Evolutionary conservation across 2,113 vertebrate genomes (phyloP), one percentile per base, ranked within the genome.

Genomic region (Phalacrocorax carbo): DNA sequence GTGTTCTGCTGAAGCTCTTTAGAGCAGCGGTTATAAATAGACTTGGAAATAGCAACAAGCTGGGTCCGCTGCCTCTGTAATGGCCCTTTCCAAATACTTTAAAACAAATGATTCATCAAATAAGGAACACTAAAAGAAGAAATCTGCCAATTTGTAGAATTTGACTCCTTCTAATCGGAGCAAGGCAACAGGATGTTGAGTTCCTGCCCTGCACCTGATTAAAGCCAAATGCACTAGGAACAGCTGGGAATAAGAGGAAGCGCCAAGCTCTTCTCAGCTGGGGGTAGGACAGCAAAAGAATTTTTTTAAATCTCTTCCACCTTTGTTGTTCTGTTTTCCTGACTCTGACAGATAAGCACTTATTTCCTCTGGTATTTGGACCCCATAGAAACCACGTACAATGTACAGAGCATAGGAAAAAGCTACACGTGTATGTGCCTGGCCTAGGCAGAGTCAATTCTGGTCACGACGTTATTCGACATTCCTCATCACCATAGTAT

Each of bases 171-270:
- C 98, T 99, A 99, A 99, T 99, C 98, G 99, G 98, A 98, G 98
- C 97, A 96, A 97, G 97, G 98, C 98, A 98, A 98, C 98, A 99
- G 99, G 99, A 99, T 98, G 98, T 98, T 93, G 98, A 98, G 98
- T 98, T 99, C 99, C 99, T 99, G 99, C 98, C 97, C 98, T 98
- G 96, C 96, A 99, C 98, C 98, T 98, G 99, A 99, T 99, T 99
- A 99, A 99, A 99, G 98, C 98, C 98, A 99, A 99, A 99, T 98
- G 98, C 98, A 94, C 82, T 94, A 86, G 88, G 94, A 97, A 94
- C 98, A 98, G 98, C 98, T 98, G 98, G 98, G 96, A 89, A 79
- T 75, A 83, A 95, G 96, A 98, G 97, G 98, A 98, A 98, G 96
- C 91, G 38, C 93, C 96, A 92, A 90, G 97, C 97, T 96, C 96